Conservation (phyloP, 2,113 vertebrate genomes). For the Solenodon paradoxus region DNA sequence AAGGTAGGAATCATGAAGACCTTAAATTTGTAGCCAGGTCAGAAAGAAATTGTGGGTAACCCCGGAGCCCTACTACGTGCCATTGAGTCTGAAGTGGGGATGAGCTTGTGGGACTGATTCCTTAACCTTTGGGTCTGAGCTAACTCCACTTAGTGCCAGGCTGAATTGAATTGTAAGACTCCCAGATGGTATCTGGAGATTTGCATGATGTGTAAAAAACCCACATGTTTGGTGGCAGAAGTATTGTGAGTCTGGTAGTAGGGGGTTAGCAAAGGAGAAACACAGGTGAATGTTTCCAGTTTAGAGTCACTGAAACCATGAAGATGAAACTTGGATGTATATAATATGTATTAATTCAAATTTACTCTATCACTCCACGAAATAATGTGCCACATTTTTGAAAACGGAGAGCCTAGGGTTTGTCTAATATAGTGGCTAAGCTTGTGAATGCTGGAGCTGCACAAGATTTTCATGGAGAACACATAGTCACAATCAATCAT, state of each 20-base stretch:
- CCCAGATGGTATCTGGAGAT: neutral
- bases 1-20: neutral
- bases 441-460: neutral
- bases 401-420: neutral
- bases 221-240: neutral
- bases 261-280: neutral
- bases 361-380: neutral
- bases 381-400: neutral
- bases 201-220: neutral
- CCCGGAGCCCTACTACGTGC: neutral
- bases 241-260: neutral
- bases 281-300: neutral
- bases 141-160: neutral
- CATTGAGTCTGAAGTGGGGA: neutral
- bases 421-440: neutral
- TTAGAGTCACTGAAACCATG: neutral
- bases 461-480: too few species aligned
- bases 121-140: neutral
- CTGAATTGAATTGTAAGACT: neutral
- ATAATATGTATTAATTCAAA: neutral
- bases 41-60: neutral
- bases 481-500: too few species aligned
- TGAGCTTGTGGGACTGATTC: neutral
- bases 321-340: neutral
- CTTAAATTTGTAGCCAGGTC: neutral